Percentiles rank a stretch among this genome's conserved stretches.
phyloP scores from a whole-genome alignment of 2,888 invertebrate genomes.

The Phytoseiulus persimilis region DNA sequence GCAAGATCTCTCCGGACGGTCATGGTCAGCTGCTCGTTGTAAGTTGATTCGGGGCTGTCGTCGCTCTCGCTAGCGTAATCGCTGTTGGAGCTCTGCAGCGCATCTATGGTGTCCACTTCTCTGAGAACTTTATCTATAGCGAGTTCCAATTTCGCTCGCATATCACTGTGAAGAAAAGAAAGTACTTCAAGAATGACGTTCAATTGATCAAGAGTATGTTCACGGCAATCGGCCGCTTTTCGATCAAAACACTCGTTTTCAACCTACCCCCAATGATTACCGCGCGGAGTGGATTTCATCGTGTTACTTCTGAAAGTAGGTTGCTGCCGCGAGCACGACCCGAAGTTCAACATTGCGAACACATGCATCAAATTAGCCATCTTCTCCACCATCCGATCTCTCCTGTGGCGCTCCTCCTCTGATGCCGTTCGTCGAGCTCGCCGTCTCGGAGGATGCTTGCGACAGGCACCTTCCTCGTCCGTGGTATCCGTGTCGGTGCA shows the following conservation, averaged over 20 bases:
- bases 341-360: slow-evolving; percentile 81
- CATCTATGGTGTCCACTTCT: slow-evolving; percentile 59
- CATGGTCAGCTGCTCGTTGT: slow-evolving; percentile 71
- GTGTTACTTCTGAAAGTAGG: slow-evolving; percentile 66
- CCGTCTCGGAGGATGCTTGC: slow-evolving; percentile 35
- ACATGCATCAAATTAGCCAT: slow-evolving; percentile 82
- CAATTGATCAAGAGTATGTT: neutral
- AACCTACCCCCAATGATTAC: slow-evolving; percentile 89
- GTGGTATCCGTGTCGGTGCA: slow-evolving; percentile 36
- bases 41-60: slow-evolving; percentile 52
- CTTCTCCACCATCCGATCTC: slow-evolving; percentile 62
- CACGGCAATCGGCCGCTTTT: too few relatives aligned
- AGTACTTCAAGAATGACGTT: slow-evolving; percentile 10
- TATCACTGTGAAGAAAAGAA: slow-evolving; percentile 58
- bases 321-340: slow-evolving; percentile 60
- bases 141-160: slow-evolving; percentile 83
- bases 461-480: slow-evolving; percentile 34
- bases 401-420: slow-evolving; percentile 53
- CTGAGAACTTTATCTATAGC: slow-evolving; percentile 60
- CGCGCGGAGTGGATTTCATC: slow-evolving; percentile 70
- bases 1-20: slow-evolving; percentile 85
- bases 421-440: slow-evolving; percentile 51
- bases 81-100: slow-evolving; percentile 50
- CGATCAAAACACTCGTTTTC: slow-evolving; percentile 19
- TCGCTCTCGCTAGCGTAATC: slow-evolving; percentile 58